Evolutionary conservation across 2,113 vertebrate species (phyloP).

Genomic region (Struthidea cinerea): DNA sequence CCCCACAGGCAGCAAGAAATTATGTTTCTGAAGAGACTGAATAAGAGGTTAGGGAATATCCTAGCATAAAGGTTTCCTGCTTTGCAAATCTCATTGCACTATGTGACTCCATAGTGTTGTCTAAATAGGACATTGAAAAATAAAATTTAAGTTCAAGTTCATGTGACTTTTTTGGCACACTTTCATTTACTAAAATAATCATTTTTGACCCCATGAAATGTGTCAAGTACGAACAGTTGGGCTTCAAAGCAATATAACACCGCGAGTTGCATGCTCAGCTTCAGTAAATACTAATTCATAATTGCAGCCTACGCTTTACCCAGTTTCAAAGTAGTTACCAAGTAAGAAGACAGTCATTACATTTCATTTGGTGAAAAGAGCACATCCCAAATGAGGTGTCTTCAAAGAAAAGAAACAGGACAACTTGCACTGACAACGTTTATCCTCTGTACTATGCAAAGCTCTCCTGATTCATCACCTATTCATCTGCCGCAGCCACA

Average conservation of each 20-base stretch:
- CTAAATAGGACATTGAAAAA: background rate
- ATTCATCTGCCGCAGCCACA: background rate
- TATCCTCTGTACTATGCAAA: conserved; percentile 34
- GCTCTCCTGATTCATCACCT: conserved; percentile 50
- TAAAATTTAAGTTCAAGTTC: background rate
- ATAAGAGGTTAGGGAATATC: background rate
- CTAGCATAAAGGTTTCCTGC: background rate
- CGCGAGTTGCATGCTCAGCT: background rate
- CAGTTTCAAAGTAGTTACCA: conserved; percentile 40
- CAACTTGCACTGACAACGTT: conserved; percentile 9
- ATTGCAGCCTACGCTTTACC: background rate
- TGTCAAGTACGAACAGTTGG: background rate
- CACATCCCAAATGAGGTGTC: conserved; percentile 45
- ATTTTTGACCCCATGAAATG: background rate
- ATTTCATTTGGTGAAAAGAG: background rate
- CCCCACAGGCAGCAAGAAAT: conserved; percentile 21
- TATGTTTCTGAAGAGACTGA: background rate
- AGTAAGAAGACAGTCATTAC: conserved; percentile 29
- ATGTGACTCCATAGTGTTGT: background rate
- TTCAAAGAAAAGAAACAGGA: conserved; percentile 45
- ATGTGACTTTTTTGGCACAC: background rate
- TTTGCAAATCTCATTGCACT: background rate
- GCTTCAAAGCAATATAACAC: background rate
- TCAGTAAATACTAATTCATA: conserved; percentile 15
- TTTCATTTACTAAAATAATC: background rate